These are phyloP conservation scores for Trachymyrmex septentrionalis DNA, from an alignment of 1,140 invertebrate genomes.

Conservation along the genomic window DNA sequence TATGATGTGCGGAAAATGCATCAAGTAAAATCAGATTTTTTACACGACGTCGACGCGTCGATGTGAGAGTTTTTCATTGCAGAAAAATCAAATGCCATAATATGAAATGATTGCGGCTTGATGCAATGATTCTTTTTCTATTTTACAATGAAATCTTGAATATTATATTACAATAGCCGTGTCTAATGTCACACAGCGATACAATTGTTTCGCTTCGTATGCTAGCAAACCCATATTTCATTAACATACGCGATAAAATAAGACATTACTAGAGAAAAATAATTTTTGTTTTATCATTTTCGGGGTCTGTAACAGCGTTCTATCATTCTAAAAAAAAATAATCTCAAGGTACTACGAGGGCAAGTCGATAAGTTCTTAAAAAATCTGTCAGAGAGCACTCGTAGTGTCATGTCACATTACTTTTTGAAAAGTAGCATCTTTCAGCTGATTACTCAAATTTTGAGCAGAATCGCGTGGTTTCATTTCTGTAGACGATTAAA, in stretches of 20 bases:
- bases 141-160: not conserved
- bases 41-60: not conserved
- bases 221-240: not conserved
- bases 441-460: no score
- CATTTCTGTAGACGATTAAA: no score
- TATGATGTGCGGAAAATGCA: not conserved
- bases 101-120: not conserved
- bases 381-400: no score
- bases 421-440: no score
- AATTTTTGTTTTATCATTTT: conserved; percentile 16
- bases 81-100: not conserved
- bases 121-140: not conserved
- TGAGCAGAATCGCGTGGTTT: no score
- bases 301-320: not conserved
- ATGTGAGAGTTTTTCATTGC: not conserved
- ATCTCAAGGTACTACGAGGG: not conserved
- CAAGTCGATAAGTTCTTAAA: no score
- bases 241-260: not conserved
- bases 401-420: no score
- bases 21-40: not conserved
- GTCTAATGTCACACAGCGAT: conserved; percentile 16
- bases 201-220: conserved; percentile 5
- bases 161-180: no score
- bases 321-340: not conserved
- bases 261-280: conserved; percentile 12